Conservation (phyloP, 2,113 vertebrate genomes). For the Apeltes quadracus region DNA sequence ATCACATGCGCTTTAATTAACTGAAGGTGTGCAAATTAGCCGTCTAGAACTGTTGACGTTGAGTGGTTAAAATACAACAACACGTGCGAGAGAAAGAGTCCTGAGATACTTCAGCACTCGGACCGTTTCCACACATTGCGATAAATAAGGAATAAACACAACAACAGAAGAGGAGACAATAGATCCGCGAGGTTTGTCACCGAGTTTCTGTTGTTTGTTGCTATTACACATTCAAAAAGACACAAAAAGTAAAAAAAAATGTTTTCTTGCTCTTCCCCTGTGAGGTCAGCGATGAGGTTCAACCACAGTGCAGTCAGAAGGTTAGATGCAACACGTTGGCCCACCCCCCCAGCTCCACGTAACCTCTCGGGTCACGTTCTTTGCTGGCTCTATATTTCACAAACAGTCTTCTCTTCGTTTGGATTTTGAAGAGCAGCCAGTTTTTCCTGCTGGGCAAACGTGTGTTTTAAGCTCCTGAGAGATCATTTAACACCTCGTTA, state of each 20-base stretch:
- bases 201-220: neutral
- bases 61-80: constrained; percentile 18
- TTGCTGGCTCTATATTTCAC: neutral
- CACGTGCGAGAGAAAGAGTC: neutral
- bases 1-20: too few relatives aligned
- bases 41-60: neutral
- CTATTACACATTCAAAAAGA: neutral
- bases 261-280: too few relatives aligned
- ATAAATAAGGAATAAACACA: neutral
- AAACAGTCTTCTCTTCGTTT: neutral
- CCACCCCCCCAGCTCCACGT: constrained; percentile 17
- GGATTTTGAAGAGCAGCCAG: neutral
- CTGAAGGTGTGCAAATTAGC: neutral
- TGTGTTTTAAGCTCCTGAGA: constrained; percentile 29
- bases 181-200: neutral
- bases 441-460: neutral
- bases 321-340: constrained; percentile 24
- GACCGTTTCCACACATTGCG: constrained; percentile 7
- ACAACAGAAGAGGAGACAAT: neutral
- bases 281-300: constrained; percentile 12
- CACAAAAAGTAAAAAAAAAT: too few relatives aligned
- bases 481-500: constrained; percentile 48
- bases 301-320: constrained; percentile 38
- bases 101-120: neutral
- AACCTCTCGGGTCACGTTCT: neutral